These are phyloP conservation scores for Lucilia sericata DNA, from an alignment of 1,140 invertebrate genomes.

Conservation along the genomic window DNA sequence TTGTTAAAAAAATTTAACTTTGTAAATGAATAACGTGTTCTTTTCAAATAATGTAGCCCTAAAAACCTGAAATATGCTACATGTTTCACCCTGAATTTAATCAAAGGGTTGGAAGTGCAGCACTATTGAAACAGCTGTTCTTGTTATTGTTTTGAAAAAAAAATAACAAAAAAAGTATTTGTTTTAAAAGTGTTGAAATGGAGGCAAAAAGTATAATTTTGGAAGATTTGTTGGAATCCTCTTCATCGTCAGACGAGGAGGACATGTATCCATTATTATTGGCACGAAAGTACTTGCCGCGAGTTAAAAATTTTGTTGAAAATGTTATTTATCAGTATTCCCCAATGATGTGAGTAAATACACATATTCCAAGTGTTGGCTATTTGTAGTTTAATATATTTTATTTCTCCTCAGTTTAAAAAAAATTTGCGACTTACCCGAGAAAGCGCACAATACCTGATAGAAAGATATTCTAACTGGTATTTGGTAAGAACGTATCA, in stretches of 20 bases:
- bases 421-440: not conserved
- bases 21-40: no score
- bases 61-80: no score
- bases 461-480: not conserved
- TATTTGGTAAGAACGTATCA: not conserved
- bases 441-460: not conserved
- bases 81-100: no score
- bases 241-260: not conserved
- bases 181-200: not conserved
- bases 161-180: not conserved
- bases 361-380: slow-evolving; percentile 66
- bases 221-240: not conserved
- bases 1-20: no score
- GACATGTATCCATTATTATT: not conserved
- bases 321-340: slow-evolving; percentile 5
- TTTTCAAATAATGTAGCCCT: no score
- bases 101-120: not conserved
- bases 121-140: not conserved
- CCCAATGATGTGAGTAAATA: not conserved
- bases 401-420: slow-evolving; percentile 46
- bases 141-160: not conserved
- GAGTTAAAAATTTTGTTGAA: slow-evolving; percentile 9
- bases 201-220: no score
- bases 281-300: not conserved
- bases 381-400: slow-evolving; percentile 67